A percentile compares a stretch with the other conserved stretches of the same genome.
These are phyloP conservation scores for Maniola hyperantus DNA, from an alignment of 2,888 invertebrate species.

Conservation along the genomic window DNA sequence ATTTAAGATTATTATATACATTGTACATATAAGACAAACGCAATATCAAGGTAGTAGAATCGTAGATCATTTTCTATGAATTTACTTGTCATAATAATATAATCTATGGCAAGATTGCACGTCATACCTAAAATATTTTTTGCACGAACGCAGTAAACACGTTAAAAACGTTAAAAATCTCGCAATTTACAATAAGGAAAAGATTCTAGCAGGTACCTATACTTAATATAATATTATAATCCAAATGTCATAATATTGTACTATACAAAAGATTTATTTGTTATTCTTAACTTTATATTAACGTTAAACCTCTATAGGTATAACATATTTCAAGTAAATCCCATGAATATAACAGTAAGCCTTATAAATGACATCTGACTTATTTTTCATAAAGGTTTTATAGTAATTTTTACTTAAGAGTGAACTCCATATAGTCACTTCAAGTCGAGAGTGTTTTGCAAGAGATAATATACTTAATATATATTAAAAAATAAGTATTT, in stretches of 20 bases:
- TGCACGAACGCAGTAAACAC: background rate
- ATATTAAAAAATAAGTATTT: background rate
- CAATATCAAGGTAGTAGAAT: background rate
- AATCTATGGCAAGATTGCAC: too few relatives aligned
- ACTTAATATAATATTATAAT: background rate
- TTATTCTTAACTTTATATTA: background rate
- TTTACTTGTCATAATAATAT: too few relatives aligned
- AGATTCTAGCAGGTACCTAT: background rate
- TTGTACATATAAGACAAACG: too few relatives aligned
- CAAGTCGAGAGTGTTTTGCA: too few relatives aligned
- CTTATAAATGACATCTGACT: background rate
- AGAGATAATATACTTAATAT: background rate
- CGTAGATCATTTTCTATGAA: too few relatives aligned
- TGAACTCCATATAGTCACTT: too few relatives aligned
- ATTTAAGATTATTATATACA: too few relatives aligned
- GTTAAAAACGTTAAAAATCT: background rate
- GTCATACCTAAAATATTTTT: background rate
- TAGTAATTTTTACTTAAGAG: background rate
- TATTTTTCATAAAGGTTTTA: constrained; percentile 1
- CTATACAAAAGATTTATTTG: background rate
- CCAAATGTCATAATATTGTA: background rate
- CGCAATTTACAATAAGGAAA: background rate
- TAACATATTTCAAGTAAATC: background rate
- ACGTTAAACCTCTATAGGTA: background rate
- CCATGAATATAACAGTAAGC: background rate